These are phyloP conservation scores for Epizoanthus fatuus DNA, from an alignment of 92 coral and sea anemone species.

Conservation along the genomic window DNA sequence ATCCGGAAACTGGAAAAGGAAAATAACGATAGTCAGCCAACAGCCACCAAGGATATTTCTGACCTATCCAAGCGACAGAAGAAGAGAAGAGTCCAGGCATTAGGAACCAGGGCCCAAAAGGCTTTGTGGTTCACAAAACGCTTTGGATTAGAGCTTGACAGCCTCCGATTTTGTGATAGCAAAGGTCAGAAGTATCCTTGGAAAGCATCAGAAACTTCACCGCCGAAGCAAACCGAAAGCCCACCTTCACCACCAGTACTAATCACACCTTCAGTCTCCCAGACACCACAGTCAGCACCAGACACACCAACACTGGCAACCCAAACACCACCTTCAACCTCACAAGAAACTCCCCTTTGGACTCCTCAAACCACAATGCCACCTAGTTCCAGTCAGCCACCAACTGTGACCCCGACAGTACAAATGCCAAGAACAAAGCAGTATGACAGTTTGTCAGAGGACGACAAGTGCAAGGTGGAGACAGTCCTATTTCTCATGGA, in stretches of 20 bases:
- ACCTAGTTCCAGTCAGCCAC: no score
- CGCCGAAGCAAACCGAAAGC: no score
- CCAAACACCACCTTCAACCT: no score
- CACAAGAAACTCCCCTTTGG: no score
- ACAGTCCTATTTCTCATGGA: conserved; percentile 32
- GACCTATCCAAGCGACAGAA: conserved; percentile 49
- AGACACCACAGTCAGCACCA: no score
- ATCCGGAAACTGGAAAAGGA: conserved; percentile 40
- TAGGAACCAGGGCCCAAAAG: conserved; percentile 60
- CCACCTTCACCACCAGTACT: no score
- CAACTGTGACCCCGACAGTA: no score
- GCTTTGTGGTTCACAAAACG: conserved; percentile 55
- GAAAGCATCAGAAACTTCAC: no score
- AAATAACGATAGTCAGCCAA: conserved; percentile 1
- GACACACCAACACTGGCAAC: no score
- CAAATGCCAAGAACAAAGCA: background rate
- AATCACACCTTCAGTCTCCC: no score
- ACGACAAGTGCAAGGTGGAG: conserved; percentile 32
- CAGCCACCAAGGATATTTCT: conserved; percentile 16
- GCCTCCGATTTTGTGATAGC: conserved; percentile 47
- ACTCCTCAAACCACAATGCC: no score
- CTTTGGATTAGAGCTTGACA: conserved; percentile 58
- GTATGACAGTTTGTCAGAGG: conserved; percentile 12
- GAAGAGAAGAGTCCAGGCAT: conserved; percentile 45
- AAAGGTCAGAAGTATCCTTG: conserved; percentile 21